These are phyloP conservation scores for Neofelis nebulosa DNA, from an alignment of 2,113 vertebrate genomes.

Conservation along the genomic window DNA sequence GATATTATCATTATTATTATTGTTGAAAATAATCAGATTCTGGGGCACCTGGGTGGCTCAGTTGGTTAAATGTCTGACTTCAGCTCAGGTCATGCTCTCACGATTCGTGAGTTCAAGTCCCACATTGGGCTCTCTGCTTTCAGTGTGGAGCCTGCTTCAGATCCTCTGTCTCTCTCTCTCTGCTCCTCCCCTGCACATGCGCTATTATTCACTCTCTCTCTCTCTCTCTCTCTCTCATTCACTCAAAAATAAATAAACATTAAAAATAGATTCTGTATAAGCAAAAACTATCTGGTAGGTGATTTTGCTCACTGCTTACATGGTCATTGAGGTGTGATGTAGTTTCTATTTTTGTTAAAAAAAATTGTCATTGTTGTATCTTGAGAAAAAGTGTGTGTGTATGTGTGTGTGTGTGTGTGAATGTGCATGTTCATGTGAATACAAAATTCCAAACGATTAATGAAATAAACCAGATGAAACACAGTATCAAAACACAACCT, in stretches of 20 bases:
- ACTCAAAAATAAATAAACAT: no score
- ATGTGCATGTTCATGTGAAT: background rate
- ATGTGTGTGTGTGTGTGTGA: background rate
- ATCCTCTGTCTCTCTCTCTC: no score
- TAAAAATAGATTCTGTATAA: background rate
- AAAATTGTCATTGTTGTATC: background rate
- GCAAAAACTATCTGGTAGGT: background rate
- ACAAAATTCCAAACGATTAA: background rate
- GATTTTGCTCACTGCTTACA: background rate
- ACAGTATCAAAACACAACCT: background rate
- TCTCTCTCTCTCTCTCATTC: no score
- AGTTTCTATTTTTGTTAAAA: background rate
- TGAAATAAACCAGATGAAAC: constrained; percentile 46
- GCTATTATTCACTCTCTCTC: no score
- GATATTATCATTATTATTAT: background rate
- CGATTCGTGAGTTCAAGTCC: no score
- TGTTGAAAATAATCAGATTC: background rate
- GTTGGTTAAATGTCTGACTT: no score
- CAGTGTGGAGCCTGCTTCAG: no score
- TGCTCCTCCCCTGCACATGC: no score
- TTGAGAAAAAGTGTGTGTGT: background rate
- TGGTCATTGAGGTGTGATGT: background rate
- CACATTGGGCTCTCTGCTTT: no score
- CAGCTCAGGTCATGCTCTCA: no score
- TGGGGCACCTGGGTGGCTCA: no score